A percentile compares a stretch with the other conserved stretches of the same genome.
Evolutionary conservation across 2,113 vertebrate species (phyloP).

Genomic region (Paedocypris sp.): DNA sequence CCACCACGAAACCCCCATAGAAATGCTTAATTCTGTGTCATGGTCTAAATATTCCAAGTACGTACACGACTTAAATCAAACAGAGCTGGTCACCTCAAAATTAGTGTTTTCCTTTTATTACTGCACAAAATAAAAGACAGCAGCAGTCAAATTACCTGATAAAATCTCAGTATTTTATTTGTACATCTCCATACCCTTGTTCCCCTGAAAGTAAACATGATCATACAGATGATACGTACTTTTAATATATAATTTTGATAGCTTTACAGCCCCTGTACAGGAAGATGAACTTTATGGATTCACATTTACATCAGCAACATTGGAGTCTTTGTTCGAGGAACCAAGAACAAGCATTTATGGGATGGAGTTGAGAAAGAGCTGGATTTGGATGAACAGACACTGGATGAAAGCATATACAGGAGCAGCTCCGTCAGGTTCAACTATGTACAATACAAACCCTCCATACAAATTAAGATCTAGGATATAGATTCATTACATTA

Average conservation of each 20-base stretch:
- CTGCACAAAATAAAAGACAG: slow-evolving; percentile 34
- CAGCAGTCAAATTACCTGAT: slow-evolving; percentile 67
- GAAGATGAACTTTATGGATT: slow-evolving; percentile 79
- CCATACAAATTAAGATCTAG: slow-evolving; percentile 97
- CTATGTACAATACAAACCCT: slow-evolving; percentile 99
- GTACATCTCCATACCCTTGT: slow-evolving; percentile 63
- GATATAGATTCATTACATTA: slow-evolving; percentile 92
- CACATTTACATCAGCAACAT: slow-evolving; percentile 90
- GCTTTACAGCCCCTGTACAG: slow-evolving; percentile 91
- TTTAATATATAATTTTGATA: slow-evolving; percentile 79
- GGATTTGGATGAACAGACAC: slow-evolving; percentile 47
- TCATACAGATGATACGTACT: slow-evolving; percentile 83
- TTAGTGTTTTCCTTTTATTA: too few species aligned
- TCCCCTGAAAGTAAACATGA: slow-evolving; percentile 83
- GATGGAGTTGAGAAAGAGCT: slow-evolving; percentile 29
- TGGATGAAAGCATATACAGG: slow-evolving; percentile 86
- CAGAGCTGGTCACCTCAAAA: too few species aligned
- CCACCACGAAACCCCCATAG: too few species aligned
- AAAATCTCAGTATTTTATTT: slow-evolving; percentile 82
- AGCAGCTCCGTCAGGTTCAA: slow-evolving; percentile 82
- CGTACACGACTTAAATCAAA: too few species aligned
- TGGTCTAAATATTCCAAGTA: too few species aligned
- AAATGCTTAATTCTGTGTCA: too few species aligned
- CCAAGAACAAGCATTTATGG: slow-evolving; percentile 88
- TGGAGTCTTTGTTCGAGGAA: slow-evolving; percentile 75